These are phyloP conservation scores for Perca schrenkii DNA, from an alignment of 2,113 vertebrate genomes.

Conservation along the genomic window DNA sequence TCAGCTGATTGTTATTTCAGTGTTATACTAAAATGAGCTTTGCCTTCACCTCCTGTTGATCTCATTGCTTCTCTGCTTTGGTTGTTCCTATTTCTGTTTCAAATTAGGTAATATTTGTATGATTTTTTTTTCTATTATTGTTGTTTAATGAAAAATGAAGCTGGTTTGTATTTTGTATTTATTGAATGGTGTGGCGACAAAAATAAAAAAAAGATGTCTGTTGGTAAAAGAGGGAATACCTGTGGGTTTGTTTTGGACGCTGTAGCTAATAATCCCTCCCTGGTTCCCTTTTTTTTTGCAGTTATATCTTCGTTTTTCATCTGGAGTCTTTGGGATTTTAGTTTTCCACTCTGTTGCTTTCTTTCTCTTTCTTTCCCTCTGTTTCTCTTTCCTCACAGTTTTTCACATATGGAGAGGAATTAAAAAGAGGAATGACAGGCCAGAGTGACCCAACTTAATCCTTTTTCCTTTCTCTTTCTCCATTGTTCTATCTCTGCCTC, in stretches of 20 bases:
- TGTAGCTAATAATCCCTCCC: background rate
- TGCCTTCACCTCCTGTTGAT: conserved; percentile 21
- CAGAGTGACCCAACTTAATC: conserved; percentile 1
- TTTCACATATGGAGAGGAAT: conserved; percentile 5
- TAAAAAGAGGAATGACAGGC: background rate
- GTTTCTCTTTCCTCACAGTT: background rate
- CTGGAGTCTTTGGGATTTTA: background rate
- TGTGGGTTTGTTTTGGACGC: conserved; percentile 36
- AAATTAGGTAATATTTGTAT: conserved; percentile 63
- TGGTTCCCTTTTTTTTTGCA: background rate
- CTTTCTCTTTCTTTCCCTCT: background rate
- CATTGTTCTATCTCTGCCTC: background rate
- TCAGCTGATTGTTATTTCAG: background rate
- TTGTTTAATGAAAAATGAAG: conserved; percentile 73
- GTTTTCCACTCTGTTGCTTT: conserved; percentile 2
- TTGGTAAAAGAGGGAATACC: conserved; percentile 17
- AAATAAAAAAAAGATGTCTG: conserved; percentile 64
- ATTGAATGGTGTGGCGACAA: conserved; percentile 80
- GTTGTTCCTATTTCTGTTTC: conserved; percentile 58
- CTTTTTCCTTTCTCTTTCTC: background rate
- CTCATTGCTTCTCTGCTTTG: conserved; percentile 28
- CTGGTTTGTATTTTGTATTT: conserved; percentile 86
- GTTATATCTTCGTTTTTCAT: conserved; percentile 1
- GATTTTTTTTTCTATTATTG: conserved; percentile 59
- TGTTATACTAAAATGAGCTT: background rate